Evolutionary conservation across 2,797 vertebrate genomes (phyloP), one percentile per base, ranked within the genome.

Genomic region (Acropternis orthonyx): DNA sequence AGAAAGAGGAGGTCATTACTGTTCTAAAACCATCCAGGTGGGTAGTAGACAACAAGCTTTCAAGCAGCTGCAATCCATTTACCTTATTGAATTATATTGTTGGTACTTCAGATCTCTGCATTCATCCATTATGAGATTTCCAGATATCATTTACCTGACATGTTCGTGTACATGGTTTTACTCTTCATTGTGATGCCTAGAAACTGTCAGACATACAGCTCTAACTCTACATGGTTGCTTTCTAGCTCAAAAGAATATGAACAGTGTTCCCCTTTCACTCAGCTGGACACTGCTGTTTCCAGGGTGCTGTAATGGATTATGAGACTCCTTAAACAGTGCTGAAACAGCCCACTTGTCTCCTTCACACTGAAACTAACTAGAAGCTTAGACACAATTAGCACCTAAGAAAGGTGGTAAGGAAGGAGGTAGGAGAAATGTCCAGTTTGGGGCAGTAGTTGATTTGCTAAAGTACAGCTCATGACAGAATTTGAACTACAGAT

Each of bases 1-100:
- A 43, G 97, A 98, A 78, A 97, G 98, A 68, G 98, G 98, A 20
- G 98, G 98, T 58, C 96, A 94, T 68, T 98, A 97, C 95, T 98
- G 98, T 65, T 91, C 94, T 80, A 98, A 94, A 88, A 96, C 97
- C 88, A 96, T 98, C 79, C 97, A 98, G 97, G 98, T 98, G 76
- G 2, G 84, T 88, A 73, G 23, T 7, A 81, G 49, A 23, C 44
- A 58, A 51, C 6, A 56, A 59, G 9, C 18, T 71, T 79, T 87
- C 28, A 41, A 71, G n/a, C 28, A 77, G 32, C 22, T 61, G 20
- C 15, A 24, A 21, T 59, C 17, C 0, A 7, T 74, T 80, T 83
- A 36, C 82, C 23, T 44, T 58, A 37, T 6, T 94, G 58, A 58
- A 46, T 48, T 80, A 14, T 13, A 15, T 0, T 48, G 20, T 55